Percentiles rank a stretch among this genome's conserved stretches.
Evolutionary conservation across 2,113 vertebrate species (phyloP).

Genomic region (Garra rufa): DNA sequence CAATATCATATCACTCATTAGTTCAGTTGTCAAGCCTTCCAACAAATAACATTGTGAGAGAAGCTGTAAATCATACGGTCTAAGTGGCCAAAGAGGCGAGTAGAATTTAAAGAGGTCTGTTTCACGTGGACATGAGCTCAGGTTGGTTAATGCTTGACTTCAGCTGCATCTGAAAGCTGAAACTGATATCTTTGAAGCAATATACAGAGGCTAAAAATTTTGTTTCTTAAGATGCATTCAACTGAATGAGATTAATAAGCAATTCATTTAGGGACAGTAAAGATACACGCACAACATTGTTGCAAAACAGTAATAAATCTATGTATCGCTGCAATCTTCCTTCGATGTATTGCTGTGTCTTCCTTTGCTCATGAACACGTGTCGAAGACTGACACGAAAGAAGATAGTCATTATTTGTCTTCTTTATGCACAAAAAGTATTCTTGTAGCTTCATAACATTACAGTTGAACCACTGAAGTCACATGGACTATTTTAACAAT

Average conservation of each 20-base stretch:
- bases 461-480: too few relatives aligned
- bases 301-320: too few relatives aligned
- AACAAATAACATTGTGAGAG: constrained; percentile 13
- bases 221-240: background rate
- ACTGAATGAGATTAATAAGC: background rate
- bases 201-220: background rate
- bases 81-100: background rate
- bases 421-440: too few relatives aligned
- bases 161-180: background rate
- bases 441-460: too few relatives aligned
- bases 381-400: too few relatives aligned
- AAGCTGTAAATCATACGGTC: constrained; percentile 19
- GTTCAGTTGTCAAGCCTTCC: constrained; percentile 26
- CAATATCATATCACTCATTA: constrained; percentile 63
- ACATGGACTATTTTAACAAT: too few relatives aligned
- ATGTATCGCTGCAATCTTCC: too few relatives aligned
- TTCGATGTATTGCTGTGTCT: too few relatives aligned
- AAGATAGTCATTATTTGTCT: too few relatives aligned
- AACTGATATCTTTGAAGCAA: background rate
- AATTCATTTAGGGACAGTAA: background rate
- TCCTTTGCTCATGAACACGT: too few relatives aligned
- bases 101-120: background rate
- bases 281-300: background rate
- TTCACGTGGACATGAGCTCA: background rate
- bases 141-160: background rate